A percentile compares a stretch with the other conserved stretches of the same genome.
phyloP scores from a whole-genome alignment of 2,888 invertebrate genomes.

The Tholera decimalis region DNA sequence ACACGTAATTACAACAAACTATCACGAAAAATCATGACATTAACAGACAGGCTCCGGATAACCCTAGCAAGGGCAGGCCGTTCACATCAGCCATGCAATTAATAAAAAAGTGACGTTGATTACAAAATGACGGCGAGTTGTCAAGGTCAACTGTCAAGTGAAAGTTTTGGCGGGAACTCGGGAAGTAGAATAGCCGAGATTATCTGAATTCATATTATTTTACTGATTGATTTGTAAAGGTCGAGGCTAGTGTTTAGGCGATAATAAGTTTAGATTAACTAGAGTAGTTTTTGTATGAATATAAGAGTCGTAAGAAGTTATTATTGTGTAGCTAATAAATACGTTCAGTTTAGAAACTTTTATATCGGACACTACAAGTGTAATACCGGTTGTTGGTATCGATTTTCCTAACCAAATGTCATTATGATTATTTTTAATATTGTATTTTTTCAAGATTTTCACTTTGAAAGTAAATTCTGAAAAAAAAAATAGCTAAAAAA shows the following conservation, averaged over 20 bases:
- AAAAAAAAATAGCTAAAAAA: neutral
- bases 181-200: conserved; percentile 58
- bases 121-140: conserved; percentile 66
- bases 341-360: neutral
- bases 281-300: conserved; percentile 20
- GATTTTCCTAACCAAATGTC: neutral
- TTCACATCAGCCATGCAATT: conserved; percentile 45
- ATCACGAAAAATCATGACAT: conserved; percentile 56
- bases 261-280: conserved; percentile 58
- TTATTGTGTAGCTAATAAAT: conserved; percentile 10
- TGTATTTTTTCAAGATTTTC: neutral
- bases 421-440: neutral
- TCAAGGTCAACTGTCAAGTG: conserved; percentile 72
- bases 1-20: conserved; percentile 6
- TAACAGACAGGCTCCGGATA: conserved; percentile 39
- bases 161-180: conserved; percentile 70
- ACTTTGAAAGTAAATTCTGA: neutral
- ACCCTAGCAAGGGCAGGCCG: conserved; percentile 54
- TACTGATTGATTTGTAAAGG: conserved; percentile 73
- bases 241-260: conserved; percentile 67
- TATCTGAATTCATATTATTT: conserved; percentile 62
- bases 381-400: neutral
- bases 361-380: neutral
- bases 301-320: conserved; percentile 22
- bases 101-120: conserved; percentile 52